Evolutionary conservation across 37 sponge, comb jelly and placozoan genomes (phyloP).

Genomic region (Geodia barretti): DNA sequence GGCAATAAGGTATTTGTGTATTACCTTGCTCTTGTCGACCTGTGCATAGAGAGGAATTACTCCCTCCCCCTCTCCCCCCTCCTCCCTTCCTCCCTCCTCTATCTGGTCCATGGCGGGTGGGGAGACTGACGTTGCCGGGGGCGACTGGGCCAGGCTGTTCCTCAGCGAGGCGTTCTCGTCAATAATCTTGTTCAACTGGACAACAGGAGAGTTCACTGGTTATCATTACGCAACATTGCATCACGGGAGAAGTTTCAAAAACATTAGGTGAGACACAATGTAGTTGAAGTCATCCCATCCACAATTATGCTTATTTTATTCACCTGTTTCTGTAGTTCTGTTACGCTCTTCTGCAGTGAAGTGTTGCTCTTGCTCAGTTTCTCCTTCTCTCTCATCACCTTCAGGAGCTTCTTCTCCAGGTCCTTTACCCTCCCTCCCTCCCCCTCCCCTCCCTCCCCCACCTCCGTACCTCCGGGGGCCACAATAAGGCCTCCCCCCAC

Average conservation of each 20-base stretch:
- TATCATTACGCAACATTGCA: too few species aligned
- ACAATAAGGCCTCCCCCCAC: background rate
- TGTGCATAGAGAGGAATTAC: conserved; percentile 9
- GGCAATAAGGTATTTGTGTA: too few species aligned
- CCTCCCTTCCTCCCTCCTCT: background rate
- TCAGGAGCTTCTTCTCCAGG: conserved; percentile 10
- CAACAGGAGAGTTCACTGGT: background rate
- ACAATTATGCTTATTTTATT: too few species aligned
- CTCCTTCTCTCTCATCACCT: conserved; percentile 32
- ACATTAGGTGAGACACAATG: background rate
- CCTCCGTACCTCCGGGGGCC: background rate
- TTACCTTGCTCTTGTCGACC: conserved; percentile 25
- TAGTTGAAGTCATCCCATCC: background rate
- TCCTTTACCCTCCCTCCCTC: conserved; percentile 36
- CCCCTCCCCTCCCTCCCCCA: background rate
- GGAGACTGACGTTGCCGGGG: conserved; percentile 24
- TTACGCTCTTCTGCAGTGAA: conserved; percentile 20
- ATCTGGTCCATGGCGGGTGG: conserved; percentile 13
- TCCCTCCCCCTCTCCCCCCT: conserved; percentile 9
- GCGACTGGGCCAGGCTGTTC: background rate
- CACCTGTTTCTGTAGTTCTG: conserved; percentile 51
- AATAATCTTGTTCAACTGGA: conserved; percentile 47
- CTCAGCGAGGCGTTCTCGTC: conserved; percentile 54
- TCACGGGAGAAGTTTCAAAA: background rate
- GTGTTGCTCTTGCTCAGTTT: conserved; percentile 31